Percentiles rank a stretch among this genome's conserved stretches.
phyloP scores from a whole-genome alignment of 2,113 vertebrate species.

The Corynorhinus townsendii region DNA sequence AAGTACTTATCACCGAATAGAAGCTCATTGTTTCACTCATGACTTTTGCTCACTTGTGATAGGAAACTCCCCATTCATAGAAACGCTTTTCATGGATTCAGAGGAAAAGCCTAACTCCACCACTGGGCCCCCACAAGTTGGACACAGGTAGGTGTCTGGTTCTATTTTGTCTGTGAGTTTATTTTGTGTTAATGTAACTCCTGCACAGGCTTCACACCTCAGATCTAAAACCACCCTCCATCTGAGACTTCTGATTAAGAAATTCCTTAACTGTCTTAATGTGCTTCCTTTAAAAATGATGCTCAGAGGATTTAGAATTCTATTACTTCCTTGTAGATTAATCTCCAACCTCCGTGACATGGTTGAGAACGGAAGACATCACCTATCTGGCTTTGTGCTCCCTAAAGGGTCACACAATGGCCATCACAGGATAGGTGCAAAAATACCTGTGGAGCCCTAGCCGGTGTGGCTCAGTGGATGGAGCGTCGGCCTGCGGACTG shows the following conservation, averaged over 20 bases:
- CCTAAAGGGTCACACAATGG: no score
- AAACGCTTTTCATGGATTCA: not conserved
- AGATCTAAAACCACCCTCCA: not conserved
- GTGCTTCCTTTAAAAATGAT: not conserved
- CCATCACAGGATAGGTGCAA: not conserved
- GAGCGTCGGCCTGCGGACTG: no score
- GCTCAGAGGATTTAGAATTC: not conserved
- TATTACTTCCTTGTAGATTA: no score
- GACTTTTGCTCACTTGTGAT: no score
- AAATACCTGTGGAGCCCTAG: not conserved
- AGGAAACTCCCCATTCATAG: not conserved
- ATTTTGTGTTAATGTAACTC: not conserved
- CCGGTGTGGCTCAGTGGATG: no score
- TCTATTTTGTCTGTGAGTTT: not conserved
- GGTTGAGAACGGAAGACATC: not conserved
- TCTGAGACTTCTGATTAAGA: not conserved
- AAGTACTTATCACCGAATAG: not conserved
- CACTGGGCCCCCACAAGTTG: accelerated
- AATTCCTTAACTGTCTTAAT: not conserved
- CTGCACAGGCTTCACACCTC: not conserved
- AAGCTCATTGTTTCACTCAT: accelerated
- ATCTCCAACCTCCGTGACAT: no score
- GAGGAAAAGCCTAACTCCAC: not conserved
- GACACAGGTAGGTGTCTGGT: no score
- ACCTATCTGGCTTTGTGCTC: not conserved